A percentile compares a stretch with the other conserved stretches of the same genome.
phyloP scores from a whole-genome alignment of 1,140 invertebrate species.

The Drosophila kepulauana region DNA sequence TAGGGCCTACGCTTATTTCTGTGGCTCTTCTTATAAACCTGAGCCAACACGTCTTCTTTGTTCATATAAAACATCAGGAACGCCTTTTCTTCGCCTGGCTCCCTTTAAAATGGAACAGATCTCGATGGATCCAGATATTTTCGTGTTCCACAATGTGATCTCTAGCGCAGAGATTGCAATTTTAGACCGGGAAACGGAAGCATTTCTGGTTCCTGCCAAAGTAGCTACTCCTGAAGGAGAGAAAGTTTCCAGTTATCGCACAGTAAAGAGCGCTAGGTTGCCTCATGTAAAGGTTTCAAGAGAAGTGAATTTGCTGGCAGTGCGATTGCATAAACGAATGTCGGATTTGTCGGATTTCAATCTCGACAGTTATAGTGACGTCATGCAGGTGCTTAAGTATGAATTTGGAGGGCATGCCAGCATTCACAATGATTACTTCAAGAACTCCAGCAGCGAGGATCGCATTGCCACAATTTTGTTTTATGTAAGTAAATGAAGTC shows the following conservation, averaged over 20 bases:
- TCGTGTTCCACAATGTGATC: constrained; percentile 95
- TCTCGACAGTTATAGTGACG: constrained; percentile 85
- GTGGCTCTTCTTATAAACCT: constrained; percentile 88
- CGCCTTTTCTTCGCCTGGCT: constrained; percentile 91
- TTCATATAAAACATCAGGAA: constrained; percentile 89
- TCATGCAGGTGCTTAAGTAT: constrained; percentile 87
- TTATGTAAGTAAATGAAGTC: constrained; percentile 49
- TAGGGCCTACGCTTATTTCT: not conserved
- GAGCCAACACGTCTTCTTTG: constrained; percentile 88
- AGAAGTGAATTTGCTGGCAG: constrained; percentile 85
- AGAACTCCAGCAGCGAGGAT: constrained; percentile 26
- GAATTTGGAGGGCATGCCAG: constrained; percentile 90
- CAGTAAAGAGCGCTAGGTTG: constrained; percentile 98
- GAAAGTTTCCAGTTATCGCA: constrained; percentile 88
- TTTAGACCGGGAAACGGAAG: constrained; percentile 88
- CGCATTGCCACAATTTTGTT: constrained; percentile 59
- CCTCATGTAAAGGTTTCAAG: fast-evolving
- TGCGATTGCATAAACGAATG: constrained; percentile 89
- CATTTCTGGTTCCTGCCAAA: not conserved
- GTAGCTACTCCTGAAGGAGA: too few relatives aligned
- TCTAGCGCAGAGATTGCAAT: constrained; percentile 93
- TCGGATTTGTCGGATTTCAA: constrained; percentile 89
- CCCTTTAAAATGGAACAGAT: constrained; percentile 97
- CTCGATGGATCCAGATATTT: constrained; percentile 92
- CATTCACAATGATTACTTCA: constrained; percentile 89